Evolutionary conservation across 2,113 vertebrate species (phyloP), one percentile per base, ranked within the genome.

Genomic region (Holacanthus passer): DNA sequence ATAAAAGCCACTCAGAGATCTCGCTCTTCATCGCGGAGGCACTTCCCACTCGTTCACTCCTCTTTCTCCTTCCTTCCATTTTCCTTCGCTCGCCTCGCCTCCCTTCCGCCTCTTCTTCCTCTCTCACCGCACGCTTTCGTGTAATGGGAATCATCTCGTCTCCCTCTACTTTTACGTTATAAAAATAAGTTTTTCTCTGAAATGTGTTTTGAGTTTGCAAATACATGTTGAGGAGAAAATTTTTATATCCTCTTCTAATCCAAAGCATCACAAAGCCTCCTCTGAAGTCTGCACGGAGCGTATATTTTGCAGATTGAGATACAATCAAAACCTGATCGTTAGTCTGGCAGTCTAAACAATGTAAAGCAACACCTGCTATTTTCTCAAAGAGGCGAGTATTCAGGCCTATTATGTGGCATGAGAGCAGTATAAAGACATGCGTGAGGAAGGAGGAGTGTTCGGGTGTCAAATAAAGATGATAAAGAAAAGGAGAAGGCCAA

Each of bases 271-370:
- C 47, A 50, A 41, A 50, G 31, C 27, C 7, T 45, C 52, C 37
- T 47, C 41, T 31, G 14, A 63, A 45, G 37, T 9, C 19, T 12
- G 7, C 22, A 65, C 75, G n/a, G 58, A 71, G 66, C 14, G 63
- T 45, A 53, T 39, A 7, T 83, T 81, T 73, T 35, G 17, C 35
- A 71, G 63, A 73, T 35, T 47, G 37, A 31, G 75, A 20, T 72
- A 1, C 47, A 58, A 45, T 79, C 17, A 48, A 58, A 66, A 52
- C 35, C 71, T 24, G 73, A 79, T 73, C 73, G 81, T 73, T n/a
- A 72, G 50, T 48, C 71, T 73, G 41, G 73, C 50, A 83, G 73
- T 80, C 75, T 67, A 88, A 89, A 92, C 83, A 90, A 81, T 55
- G 74, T 60, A 63, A 83, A 81, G 77, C 48, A 47, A 83, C 29